A percentile compares a stretch with the other conserved stretches of the same genome.
phyloP scores from a whole-genome alignment of 2,888 invertebrate species.

The Macrophya alboannulata region DNA sequence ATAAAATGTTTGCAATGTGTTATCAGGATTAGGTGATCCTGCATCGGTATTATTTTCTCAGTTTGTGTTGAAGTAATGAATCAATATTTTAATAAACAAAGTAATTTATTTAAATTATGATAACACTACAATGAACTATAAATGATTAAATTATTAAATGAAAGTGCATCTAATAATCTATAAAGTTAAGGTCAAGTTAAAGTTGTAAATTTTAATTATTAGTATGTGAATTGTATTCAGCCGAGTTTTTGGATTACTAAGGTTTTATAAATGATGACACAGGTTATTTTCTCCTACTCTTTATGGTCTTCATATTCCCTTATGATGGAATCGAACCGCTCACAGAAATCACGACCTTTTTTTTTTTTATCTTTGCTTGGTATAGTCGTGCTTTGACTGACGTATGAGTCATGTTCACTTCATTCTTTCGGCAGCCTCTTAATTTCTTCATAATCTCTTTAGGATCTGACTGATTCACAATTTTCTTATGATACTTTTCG shows the following conservation, averaged over 20 bases:
- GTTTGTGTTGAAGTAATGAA: background rate
- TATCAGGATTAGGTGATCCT: background rate
- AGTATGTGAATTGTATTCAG: too few relatives aligned
- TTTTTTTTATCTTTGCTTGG: slow-evolving; percentile 60
- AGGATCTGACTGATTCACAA: slow-evolving; percentile 60
- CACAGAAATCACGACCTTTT: slow-evolving; percentile 61
- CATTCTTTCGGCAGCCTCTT: slow-evolving; percentile 57
- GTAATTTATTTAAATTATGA: background rate
- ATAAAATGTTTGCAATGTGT: too few relatives aligned
- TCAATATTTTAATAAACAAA: background rate
- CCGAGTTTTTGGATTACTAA: too few relatives aligned
- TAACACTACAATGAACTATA: background rate
- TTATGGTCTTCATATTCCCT: slow-evolving; percentile 62
- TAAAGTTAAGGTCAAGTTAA: too few relatives aligned
- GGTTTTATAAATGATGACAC: too few relatives aligned
- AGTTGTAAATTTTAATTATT: too few relatives aligned
- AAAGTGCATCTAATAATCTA: too few relatives aligned
- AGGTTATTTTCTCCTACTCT: too few relatives aligned
- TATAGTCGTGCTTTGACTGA: slow-evolving; percentile 61
- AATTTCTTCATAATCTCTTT: slow-evolving; percentile 61
- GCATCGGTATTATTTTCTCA: background rate
- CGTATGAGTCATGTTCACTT: slow-evolving; percentile 60
- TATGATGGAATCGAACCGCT: slow-evolving; percentile 60
- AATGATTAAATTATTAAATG: background rate
- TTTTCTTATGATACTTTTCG: slow-evolving; percentile 61